Percentiles rank a stretch among this genome's conserved stretches.
Conservation (phyloP, 1,140 invertebrate species). For the Neotoxoptera formosana region DNA sequence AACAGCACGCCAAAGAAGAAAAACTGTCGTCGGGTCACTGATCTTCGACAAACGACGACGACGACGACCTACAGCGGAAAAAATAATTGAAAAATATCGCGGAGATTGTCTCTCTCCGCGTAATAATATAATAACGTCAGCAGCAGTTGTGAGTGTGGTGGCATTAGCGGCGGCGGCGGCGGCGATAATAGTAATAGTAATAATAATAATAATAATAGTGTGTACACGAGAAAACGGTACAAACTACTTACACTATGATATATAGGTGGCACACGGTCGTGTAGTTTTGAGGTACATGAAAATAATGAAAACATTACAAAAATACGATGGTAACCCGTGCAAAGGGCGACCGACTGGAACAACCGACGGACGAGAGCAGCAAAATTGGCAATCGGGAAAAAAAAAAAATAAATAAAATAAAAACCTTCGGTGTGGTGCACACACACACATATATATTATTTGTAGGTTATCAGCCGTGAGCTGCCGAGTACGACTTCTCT, state of each 20-base stretch:
- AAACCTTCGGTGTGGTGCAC: conserved; percentile 26
- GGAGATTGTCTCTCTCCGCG: not conserved
- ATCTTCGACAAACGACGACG: not conserved
- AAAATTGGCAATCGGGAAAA: not conserved
- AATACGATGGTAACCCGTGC: not conserved
- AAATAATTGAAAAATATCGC: not conserved
- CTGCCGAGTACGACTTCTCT: conserved; percentile 39
- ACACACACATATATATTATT: conserved; percentile 37
- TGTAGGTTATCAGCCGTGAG: conserved; percentile 48
- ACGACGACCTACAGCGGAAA: too few relatives aligned
- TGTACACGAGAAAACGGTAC: not conserved
- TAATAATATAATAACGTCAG: not conserved
- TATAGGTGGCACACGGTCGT: not conserved
- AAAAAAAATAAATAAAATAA: too few relatives aligned
- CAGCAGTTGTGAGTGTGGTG: not conserved
- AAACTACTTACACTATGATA: not conserved
- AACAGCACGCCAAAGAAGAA: not conserved
- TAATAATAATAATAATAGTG: not conserved
- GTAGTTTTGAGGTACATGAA: not conserved
- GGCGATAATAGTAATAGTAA: not conserved
- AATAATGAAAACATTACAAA: too few relatives aligned
- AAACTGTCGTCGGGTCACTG: too few relatives aligned
- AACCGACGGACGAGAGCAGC: conserved; percentile 3
- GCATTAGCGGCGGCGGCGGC: not conserved
- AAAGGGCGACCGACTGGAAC: conserved; percentile 1